phyloP scores from a whole-genome alignment of 1,140 invertebrate genomes.

The Ceratina australensis region DNA sequence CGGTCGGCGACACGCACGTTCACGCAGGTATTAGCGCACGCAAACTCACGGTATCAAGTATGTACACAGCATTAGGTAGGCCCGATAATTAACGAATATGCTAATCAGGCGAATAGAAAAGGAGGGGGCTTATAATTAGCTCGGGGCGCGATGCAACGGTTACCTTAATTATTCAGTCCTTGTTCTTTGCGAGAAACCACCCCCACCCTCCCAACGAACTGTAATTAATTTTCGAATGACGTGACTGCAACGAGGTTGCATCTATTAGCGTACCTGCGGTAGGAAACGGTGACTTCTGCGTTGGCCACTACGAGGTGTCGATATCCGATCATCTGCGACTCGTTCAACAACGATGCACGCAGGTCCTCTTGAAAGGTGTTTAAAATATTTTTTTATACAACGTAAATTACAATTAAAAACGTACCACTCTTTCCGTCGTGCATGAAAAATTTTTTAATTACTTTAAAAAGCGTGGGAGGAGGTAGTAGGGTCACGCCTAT shows the following conservation, averaged over 20 bases:
- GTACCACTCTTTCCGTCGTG: no score
- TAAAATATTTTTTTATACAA: no score
- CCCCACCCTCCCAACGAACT: constrained; percentile 43
- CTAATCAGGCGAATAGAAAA: constrained; percentile 68
- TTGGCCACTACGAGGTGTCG: constrained; percentile 47
- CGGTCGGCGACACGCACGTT: constrained; percentile 56
- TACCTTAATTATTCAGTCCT: constrained; percentile 73
- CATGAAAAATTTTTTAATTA: no score
- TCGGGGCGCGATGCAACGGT: constrained; percentile 62
- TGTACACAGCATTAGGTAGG: constrained; percentile 44
- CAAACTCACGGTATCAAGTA: constrained; percentile 51
- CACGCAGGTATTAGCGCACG: constrained; percentile 60
- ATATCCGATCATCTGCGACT: constrained; percentile 51
- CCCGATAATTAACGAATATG: constrained; percentile 71
- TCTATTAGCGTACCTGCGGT: constrained; percentile 62
- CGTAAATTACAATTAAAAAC: no score
- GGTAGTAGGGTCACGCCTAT: no score
- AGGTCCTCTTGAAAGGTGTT: no score
- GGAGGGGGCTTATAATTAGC: constrained; percentile 71
- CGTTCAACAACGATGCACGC: background rate
- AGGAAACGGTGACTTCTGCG: constrained; percentile 61
- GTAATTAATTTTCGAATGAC: constrained; percentile 74
- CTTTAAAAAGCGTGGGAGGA: no score
- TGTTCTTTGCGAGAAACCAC: constrained; percentile 64
- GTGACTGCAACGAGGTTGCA: constrained; percentile 71